phyloP scores from a whole-genome alignment of 2,113 vertebrate genomes.

The Calonectris borealis region DNA sequence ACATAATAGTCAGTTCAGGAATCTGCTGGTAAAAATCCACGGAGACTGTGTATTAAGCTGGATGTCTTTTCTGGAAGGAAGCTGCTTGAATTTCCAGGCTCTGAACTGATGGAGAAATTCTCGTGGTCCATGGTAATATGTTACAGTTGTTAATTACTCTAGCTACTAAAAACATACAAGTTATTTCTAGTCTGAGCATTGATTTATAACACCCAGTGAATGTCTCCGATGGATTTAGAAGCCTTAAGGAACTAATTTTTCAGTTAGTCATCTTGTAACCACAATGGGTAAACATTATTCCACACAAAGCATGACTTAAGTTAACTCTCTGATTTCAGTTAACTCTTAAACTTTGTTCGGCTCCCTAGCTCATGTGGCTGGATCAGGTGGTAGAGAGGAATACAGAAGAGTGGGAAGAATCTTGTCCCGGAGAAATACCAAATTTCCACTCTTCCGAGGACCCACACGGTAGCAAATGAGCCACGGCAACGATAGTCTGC shows the following conservation, averaged over 20 bases:
- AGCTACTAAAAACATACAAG: background rate
- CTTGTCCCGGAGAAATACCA: background rate
- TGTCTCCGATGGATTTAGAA: background rate
- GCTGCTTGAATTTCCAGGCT: background rate
- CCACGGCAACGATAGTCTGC: background rate
- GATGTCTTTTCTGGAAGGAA: background rate
- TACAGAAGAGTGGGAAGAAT: background rate
- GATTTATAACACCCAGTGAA: background rate
- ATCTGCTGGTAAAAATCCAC: background rate
- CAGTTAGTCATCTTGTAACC: background rate
- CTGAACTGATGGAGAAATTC: background rate
- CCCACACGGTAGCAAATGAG: background rate
- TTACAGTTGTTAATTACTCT: background rate
- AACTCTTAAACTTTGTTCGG: background rate
- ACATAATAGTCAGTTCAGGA: background rate
- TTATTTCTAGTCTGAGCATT: background rate
- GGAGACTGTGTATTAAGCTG: background rate
- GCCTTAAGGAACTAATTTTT: background rate
- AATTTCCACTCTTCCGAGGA: background rate
- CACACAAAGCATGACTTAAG: background rate
- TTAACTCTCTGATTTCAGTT: background rate
- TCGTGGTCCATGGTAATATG: background rate
- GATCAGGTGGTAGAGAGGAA: background rate
- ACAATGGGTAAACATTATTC: background rate
- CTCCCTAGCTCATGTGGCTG: background rate